A percentile compares a stretch with the other conserved stretches of the same genome.
These are phyloP conservation scores for Gymnodraco acuticeps DNA, from an alignment of 2,797 vertebrate species.

Conservation along the genomic window DNA sequence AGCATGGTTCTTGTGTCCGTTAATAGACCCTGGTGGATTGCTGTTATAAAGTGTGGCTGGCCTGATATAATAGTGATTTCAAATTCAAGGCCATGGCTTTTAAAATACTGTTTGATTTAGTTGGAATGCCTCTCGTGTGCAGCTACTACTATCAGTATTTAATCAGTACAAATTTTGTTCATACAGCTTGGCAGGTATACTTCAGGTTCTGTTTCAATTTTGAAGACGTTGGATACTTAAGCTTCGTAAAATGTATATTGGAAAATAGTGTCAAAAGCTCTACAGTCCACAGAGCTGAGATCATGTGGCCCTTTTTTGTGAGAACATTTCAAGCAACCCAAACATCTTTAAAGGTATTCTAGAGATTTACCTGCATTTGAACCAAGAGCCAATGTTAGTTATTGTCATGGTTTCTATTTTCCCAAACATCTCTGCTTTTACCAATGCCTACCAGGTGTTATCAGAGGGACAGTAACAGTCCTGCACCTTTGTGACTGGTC, in stretches of 20 bases:
- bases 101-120: slow-evolving; percentile 26
- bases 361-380: slow-evolving; percentile 19
- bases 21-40: slow-evolving; percentile 70
- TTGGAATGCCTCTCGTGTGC: not conserved
- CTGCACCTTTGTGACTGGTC: too few species aligned
- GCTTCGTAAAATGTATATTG: slow-evolving; percentile 8
- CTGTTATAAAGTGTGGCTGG: slow-evolving; percentile 54
- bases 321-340: not conserved
- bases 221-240: slow-evolving; percentile 4
- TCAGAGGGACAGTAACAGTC: too few species aligned
- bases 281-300: not conserved
- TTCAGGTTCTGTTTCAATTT: slow-evolving; percentile 15
- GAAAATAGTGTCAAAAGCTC: not conserved
- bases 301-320: rapidly evolving
- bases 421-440: not conserved
- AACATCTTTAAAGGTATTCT: not conserved
- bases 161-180: slow-evolving; percentile 8
- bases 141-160: slow-evolving; percentile 21
- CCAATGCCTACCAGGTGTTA: not conserved
- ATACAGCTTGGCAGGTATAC: not conserved
- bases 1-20: slow-evolving; percentile 60
- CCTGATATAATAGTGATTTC: slow-evolving; percentile 46
- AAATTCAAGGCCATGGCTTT: slow-evolving; percentile 19
- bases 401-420: not conserved
- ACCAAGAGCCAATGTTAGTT: not conserved